Evolutionary conservation across 1,140 invertebrate genomes (phyloP), one percentile per base, ranked within the genome.

Genomic region (Phymastichus coffea): DNA sequence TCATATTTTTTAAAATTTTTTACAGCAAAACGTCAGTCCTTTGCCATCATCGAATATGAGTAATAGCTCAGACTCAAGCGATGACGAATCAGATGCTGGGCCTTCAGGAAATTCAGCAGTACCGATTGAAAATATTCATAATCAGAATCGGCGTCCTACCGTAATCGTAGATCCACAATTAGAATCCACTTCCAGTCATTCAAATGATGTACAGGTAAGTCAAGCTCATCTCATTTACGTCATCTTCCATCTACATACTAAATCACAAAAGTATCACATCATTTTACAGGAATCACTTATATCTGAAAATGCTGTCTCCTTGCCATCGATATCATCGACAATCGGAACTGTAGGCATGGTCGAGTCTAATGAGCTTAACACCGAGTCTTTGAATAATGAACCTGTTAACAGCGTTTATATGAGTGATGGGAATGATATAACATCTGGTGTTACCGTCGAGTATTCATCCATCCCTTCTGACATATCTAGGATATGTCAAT

Each of bases 21-120:
- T n/a, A n/a, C n/a, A 61, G 28, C 43, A 20, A 38, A 57, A 52
- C 35, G 49, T 76, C 65, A 64, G 58, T 10, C 67, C 70, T 23
- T 65, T 73, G 57, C 68, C 70, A 52, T 75, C 72, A 14, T 66
- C 67, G 4, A 77, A 74, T 57, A 70, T 74, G 51, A 73, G 69
- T 19, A 49, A 61, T 26, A 56, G 43, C 65, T 75, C 73, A 49
- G 70, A 71, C 14, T 75, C 74, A 4, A 78, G 74, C 25, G 77
- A 77, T n/a, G 74, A 76, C 28, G 76, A 77, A 44, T 77, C 70
- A 7, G 75, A 79, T 43, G 46, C 64, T 8, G 70, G 70, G 20
- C 65, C 61, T 14, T 62, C 60, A 62, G 51, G 49, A 6, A 64
- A 57, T 48, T 55, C 63, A 51, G 58, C 67, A 26, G 23, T 68